A percentile compares a stretch with the other conserved stretches of the same genome.
These are phyloP conservation scores for Rhinichthys osculus DNA, from an alignment of 2,797 vertebrate species.

Conservation along the genomic window DNA sequence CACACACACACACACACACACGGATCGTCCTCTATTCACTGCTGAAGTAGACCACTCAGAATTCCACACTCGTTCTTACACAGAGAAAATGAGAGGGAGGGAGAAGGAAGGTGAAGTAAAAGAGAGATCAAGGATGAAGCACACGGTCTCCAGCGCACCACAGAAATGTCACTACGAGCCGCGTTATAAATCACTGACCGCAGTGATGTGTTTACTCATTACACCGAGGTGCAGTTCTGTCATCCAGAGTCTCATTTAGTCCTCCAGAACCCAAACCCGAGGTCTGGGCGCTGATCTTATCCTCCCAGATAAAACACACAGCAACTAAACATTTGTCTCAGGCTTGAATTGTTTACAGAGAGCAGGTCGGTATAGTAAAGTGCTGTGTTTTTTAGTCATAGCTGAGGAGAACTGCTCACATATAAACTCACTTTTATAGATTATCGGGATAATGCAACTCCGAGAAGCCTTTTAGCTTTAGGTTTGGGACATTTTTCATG, in stretches of 20 bases:
- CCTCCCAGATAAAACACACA: conserved; percentile 43
- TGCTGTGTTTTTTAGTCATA: neutral
- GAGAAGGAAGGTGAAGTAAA: conserved; percentile 32
- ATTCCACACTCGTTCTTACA: conserved; percentile 43
- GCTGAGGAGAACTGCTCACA: neutral
- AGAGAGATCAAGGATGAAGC: conserved; percentile 47
- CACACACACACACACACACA: conserved; percentile 3
- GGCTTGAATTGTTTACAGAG: conserved; percentile 19
- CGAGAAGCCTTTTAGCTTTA: neutral
- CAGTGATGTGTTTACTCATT: conserved; percentile 81
- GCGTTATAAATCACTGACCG: conserved; percentile 78
- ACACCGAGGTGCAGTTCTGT: conserved; percentile 74
- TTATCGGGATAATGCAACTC: neutral
- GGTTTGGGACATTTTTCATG: neutral
- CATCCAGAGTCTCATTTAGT: conserved; percentile 65
- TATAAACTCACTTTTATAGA: neutral
- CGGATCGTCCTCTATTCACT: conserved; percentile 23
- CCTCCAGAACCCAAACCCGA: conserved; percentile 43
- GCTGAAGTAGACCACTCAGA: conserved; percentile 30
- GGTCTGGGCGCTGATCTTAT: conserved; percentile 44
- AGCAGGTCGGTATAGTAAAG: neutral
- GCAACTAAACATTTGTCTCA: conserved; percentile 20
- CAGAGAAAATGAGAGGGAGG: conserved; percentile 29
- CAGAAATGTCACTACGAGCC: conserved; percentile 75
- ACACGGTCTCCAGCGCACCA: conserved; percentile 59